Base-by-base conservation (phyloP, 2,888 invertebrate genomes). In the Nematopogon swammerdamellus region DNA sequence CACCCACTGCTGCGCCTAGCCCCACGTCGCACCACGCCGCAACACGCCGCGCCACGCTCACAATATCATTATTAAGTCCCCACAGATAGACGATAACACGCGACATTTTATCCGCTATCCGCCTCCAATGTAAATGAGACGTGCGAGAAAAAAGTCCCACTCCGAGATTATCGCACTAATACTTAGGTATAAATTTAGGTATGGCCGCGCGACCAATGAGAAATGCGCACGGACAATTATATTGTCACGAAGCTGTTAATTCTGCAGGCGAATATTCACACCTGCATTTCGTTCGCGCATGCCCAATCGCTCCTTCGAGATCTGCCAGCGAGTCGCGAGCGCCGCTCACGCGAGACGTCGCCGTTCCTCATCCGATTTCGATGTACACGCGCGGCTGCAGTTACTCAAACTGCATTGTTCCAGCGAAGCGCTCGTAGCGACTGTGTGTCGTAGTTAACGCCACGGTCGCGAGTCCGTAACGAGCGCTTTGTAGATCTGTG, bases 151-250 rank as follows among this genome's bases (percentile, higher is more conserved):
- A 36, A 36, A 36, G 36, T 36, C 36, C 11, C 8, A 68, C 68
- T 67, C 64, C 64, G 63, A 70, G 74, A 75, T 76, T 68, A 76
- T 76, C 74, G 74, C 63, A 64, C 72, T 72, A 76, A 75, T 76
- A 76, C 45, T 47, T 50, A 50, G 44, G 75, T 74, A 73, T 76
- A 75, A 76, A 75, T 76, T 72, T 73, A 74, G 70, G 70, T 62
- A 62, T 30, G 44, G 49, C 43, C 61, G 60, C 52, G 64, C 20
- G 30, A 17, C 68, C 68, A 70, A 69, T 72, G 71, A 69, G 68
- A 70, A 65, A 69, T 70, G 71, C 70, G 46, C 51, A 49, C 64
- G 67, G 66, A 73, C 74, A 77, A 77, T 77, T 77, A 77, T 75
- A 74, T 72, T 75, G 76, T 77, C 76, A 76, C 74, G 75, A 75